Conservation (phyloP, 2,888 invertebrate genomes). For the Stratiomys singularior region DNA sequence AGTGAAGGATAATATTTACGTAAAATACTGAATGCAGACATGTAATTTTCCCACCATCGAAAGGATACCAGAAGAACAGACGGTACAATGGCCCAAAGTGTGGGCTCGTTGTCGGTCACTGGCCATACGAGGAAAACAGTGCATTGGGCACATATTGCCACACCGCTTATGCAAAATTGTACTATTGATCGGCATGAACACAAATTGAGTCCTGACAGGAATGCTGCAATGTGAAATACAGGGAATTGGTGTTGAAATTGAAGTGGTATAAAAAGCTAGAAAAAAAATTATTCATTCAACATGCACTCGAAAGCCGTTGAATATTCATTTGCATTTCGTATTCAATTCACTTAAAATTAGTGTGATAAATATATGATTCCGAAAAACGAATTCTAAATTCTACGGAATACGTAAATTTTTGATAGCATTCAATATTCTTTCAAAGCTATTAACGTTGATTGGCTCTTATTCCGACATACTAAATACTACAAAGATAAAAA, state of each 20-base stretch:
- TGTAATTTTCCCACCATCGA: constrained; percentile 88
- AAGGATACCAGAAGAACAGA: constrained; percentile 75
- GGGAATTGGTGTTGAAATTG: neutral
- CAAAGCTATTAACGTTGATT: no score
- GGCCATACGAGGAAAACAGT: constrained; percentile 78
- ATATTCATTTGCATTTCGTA: no score
- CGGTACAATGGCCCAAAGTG: constrained; percentile 72
- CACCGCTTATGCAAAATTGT: constrained; percentile 55
- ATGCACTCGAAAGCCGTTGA: no score
- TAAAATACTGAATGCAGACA: constrained; percentile 61
- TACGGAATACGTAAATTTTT: no score
- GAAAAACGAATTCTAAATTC: no score
- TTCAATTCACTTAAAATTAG: no score
- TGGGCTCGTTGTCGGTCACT: constrained; percentile 66
- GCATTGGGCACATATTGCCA: constrained; percentile 73
- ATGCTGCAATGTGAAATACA: constrained; percentile 11
- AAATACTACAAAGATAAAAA: no score
- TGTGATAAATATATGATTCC: no score
- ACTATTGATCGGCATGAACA: constrained; percentile 52
- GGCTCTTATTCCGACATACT: no score
- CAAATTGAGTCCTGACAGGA: constrained; percentile 33
- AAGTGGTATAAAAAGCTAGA: neutral
- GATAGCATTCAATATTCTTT: no score
- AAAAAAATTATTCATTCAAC: neutral
- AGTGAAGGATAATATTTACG: constrained; percentile 22